Base-by-base conservation (phyloP, 2,113 vertebrate genomes). In the Coptodon bakossiorum region DNA sequence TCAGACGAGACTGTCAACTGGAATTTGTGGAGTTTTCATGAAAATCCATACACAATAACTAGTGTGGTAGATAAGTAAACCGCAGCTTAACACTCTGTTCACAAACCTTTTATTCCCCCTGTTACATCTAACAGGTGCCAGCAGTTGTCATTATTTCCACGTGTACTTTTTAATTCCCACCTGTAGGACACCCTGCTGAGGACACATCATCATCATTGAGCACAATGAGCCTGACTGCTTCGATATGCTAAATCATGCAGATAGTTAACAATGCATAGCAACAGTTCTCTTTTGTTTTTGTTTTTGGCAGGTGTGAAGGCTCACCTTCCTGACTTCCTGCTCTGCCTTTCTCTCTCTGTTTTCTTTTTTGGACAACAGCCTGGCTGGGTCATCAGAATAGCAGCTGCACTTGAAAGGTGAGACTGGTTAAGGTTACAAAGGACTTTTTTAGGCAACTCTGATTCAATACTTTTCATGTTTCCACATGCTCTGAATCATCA, bases 171-270 rank as follows among this genome's bases (percentile, higher is more conserved):
- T 50, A 76, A 76, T 76, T 76, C 71, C 43, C 71, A 76, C 71
- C 71, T 50, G 16, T 50, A 11, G 71, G 43, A 29, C 43, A 29
- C 71, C 43, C 43, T 76, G 71, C 71, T 50, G 71, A 76, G 71
- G 43, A 50, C 43, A 76, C 43, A 50, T 76, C 71, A 76, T 76
- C 71, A 76, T 76, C 16, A 76, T 5, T 76, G 71, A 76, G 71
- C 43, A 48, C 43, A 76, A 7, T 76, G 40, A 76, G 40, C 40
- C 43, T 7, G 43, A 48, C 43, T 76, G 71, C 24, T 76, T 45
- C 4, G 16, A 50, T 76, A 76, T 50, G 71, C 24, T 50, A 76
- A 76, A 76, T 31, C 24, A 76, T 76, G 40, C 68, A 73, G 68
- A 24, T 73, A 29, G 43, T 12, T 50, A 76, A 17, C 43, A 29